These are phyloP conservation scores for Lepidocyrtinus sp. DNA, from an alignment of 2,888 invertebrate species.

Conservation along the genomic window DNA sequence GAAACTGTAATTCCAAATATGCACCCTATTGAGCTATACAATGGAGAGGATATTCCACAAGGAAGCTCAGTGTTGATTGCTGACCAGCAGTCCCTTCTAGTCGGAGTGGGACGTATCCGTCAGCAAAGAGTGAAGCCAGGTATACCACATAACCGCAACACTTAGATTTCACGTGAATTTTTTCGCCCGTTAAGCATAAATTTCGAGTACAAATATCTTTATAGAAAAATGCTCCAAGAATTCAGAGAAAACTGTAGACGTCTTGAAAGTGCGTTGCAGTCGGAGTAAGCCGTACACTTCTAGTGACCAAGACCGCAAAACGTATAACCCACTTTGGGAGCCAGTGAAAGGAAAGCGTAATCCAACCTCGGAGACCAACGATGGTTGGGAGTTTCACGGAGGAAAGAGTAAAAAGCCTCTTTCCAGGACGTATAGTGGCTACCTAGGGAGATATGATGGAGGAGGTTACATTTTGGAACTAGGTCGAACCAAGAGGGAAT, in stretches of 20 bases:
- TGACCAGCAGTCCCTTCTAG: constrained; percentile 46
- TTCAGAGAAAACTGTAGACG: background rate
- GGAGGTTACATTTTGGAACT: constrained; percentile 62
- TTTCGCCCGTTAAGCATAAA: too few species aligned
- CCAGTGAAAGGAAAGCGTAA: constrained; percentile 1
- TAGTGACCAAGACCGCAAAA: constrained; percentile 52
- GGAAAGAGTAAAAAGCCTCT: background rate
- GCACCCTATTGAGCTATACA: constrained; percentile 43
- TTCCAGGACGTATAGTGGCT: constrained; percentile 37
- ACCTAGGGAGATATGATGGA: constrained; percentile 54
- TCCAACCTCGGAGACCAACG: constrained; percentile 32
- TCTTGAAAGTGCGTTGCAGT: background rate
- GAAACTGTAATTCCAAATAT: constrained; percentile 31
- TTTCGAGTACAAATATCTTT: background rate
- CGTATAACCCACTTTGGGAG: constrained; percentile 50
- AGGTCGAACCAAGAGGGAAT: constrained; percentile 42
- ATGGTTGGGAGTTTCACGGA: constrained; percentile 58
- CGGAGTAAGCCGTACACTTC: too few species aligned
- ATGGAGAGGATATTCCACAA: constrained; percentile 19
- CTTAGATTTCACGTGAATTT: too few species aligned
- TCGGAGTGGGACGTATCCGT: constrained; percentile 61
- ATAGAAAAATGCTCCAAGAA: background rate
- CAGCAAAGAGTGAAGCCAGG: constrained; percentile 54
- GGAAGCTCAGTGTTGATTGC: background rate
- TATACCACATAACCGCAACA: too few species aligned